Conservation (phyloP, 2,888 invertebrate genomes). For the Clostera curtula region DNA sequence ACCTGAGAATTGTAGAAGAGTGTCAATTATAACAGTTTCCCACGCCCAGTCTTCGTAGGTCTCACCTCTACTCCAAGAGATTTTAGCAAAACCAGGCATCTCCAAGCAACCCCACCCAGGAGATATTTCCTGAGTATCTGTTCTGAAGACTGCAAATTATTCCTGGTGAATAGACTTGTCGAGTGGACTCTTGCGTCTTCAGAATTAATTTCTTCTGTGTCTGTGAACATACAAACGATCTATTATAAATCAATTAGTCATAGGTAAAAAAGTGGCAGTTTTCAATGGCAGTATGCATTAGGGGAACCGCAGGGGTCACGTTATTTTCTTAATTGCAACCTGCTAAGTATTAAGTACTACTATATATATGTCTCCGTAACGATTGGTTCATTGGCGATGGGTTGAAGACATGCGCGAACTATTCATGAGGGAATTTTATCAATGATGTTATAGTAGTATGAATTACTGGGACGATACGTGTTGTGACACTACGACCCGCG, state of each 20-base stretch:
- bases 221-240: background rate
- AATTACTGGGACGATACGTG: too few species aligned
- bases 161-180: slow-evolving; percentile 48
- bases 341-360: too few species aligned
- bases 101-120: slow-evolving; percentile 77
- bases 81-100: slow-evolving; percentile 73
- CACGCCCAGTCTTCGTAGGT: background rate
- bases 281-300: too few species aligned
- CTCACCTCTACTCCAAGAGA: slow-evolving; percentile 73
- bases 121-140: slow-evolving; percentile 70
- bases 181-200: slow-evolving; percentile 28
- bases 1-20: too few species aligned
- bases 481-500: too few species aligned
- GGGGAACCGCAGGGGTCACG: too few species aligned
- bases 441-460: too few species aligned
- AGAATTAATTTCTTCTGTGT: slow-evolving; percentile 25
- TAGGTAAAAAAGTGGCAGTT: background rate
- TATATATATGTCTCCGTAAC: too few species aligned
- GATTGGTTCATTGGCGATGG: too few species aligned
- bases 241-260: background rate
- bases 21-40: background rate
- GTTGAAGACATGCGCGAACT: too few species aligned
- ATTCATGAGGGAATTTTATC: too few species aligned
- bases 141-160: slow-evolving; percentile 40
- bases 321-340: too few species aligned